phyloP scores from a whole-genome alignment of 2,797 vertebrate species.

The Sebastes aleutianus region DNA sequence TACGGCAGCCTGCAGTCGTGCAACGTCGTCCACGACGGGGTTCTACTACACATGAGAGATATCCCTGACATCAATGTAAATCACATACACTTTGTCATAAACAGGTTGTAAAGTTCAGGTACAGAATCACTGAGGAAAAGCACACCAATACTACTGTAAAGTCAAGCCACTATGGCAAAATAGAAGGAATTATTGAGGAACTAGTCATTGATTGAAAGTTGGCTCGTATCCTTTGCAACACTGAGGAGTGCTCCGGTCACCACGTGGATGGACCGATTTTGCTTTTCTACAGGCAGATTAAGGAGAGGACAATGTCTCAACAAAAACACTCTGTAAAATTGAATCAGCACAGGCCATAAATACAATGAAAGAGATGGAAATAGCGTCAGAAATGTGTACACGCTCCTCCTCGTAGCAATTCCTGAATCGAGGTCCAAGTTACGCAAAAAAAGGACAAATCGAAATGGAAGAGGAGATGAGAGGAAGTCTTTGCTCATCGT shows the following conservation, averaged over 20 bases:
- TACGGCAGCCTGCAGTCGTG: constrained; percentile 55
- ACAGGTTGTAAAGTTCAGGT: constrained; percentile 72
- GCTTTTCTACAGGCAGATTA: constrained; percentile 76
- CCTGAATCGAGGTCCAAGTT: constrained; percentile 58
- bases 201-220: constrained; percentile 71
- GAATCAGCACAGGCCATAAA: constrained; percentile 75
- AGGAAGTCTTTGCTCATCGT: constrained; percentile 53
- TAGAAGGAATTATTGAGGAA: constrained; percentile 70
- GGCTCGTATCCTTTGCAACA: constrained; percentile 77
- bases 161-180: constrained; percentile 76
- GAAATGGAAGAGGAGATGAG: constrained; percentile 31
- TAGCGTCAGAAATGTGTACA: constrained; percentile 62
- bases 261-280: constrained; percentile 36
- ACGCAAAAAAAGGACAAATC: constrained; percentile 36
- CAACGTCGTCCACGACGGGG: constrained; percentile 61
- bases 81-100: constrained; percentile 78
- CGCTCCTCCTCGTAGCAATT: constrained; percentile 56
- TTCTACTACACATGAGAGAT: constrained; percentile 73
- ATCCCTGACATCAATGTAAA: constrained; percentile 84
- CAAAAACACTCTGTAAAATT: constrained; percentile 63
- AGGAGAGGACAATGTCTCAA: constrained; percentile 73
- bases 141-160: constrained; percentile 75
- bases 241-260: constrained; percentile 61
- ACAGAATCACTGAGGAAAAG: constrained; percentile 79
- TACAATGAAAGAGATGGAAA: constrained; percentile 72